These are phyloP conservation scores for Phylloscopus trochiloides DNA, from an alignment of 2,113 vertebrate species.

Conservation along the genomic window DNA sequence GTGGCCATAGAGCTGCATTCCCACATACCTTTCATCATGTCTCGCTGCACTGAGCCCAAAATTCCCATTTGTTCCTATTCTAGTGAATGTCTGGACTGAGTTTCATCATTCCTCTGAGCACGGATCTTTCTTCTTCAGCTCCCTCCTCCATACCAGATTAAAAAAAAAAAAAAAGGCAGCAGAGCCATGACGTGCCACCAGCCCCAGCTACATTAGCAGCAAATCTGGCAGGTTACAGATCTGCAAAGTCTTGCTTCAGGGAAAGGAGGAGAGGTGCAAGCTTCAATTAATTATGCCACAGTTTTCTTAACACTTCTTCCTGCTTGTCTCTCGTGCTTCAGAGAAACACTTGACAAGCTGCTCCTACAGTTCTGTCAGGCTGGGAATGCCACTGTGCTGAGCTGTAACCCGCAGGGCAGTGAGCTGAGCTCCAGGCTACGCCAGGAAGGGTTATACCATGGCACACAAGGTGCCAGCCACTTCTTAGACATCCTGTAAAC, in stretches of 20 bases:
- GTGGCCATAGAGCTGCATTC: rapidly evolving
- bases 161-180: neutral
- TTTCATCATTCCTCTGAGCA: neutral
- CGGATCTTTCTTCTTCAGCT: neutral
- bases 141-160: neutral
- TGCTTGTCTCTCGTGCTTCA: neutral
- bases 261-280: neutral
- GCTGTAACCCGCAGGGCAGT: neutral
- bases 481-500: slow-evolving; percentile 1
- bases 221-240: neutral
- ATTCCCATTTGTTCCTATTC: neutral
- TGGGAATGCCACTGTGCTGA: neutral
- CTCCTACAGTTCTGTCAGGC: neutral
- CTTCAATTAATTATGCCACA: slow-evolving; percentile 32
- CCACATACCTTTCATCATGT: neutral
- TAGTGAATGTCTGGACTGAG: neutral
- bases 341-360: neutral
- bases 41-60: neutral
- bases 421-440: neutral
- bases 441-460: neutral
- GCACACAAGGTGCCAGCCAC: neutral
- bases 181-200: neutral
- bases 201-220: neutral
- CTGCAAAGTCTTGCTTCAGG: neutral
- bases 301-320: slow-evolving; percentile 58